Evolutionary conservation across 2,888 invertebrate genomes (phyloP), one percentile per base, ranked within the genome.

Genomic region (Euplexia lucipara): DNA sequence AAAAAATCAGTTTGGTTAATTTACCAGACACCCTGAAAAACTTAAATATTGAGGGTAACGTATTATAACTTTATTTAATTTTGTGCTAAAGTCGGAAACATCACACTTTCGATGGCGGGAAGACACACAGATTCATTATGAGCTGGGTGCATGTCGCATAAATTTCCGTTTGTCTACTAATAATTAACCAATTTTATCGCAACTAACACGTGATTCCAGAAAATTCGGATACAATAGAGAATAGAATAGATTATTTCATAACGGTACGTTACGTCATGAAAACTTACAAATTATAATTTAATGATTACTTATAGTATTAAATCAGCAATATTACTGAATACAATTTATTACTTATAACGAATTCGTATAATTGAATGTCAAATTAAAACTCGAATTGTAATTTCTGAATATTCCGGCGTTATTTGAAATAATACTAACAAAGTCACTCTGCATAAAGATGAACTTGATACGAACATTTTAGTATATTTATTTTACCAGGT

Each of bases 61-160:
- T 94, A 93, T 92, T 82, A 76, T 68, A 79, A 83, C 72, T 84
- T 75, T 81, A 82, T 82, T 81, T 82, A 61, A 79, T 76, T 79
- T 82, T 81, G 70, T 83, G 70, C 70, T 81, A 64, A 67, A 73
- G 75, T 64, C 74, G 70, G 68, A 72, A 71, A 68, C 22, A 53
- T 83, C 66, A 79, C 51, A 67, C 71, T 76, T 61, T 60, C 64
- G 70, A 66, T 70, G 64, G 78, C 84, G 78, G 84, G 93, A 91
- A 94, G 95, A 95, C 94, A 94, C 93, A 95, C 95, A 94, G 95
- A 94, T 93, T 90, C 87, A 85, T 84, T 87, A 70, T 78, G 87
- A 89, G 90, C 89, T 92, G 91, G 87, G 88, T 91, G 92, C 92
- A 91, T 91, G 91, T 79, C 65, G 68, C 82, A 74, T 79, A 59